Percentiles rank a stretch among this genome's conserved stretches.
Conservation (phyloP, 2,888 invertebrate genomes). For the Drosophila lutescens region DNA sequence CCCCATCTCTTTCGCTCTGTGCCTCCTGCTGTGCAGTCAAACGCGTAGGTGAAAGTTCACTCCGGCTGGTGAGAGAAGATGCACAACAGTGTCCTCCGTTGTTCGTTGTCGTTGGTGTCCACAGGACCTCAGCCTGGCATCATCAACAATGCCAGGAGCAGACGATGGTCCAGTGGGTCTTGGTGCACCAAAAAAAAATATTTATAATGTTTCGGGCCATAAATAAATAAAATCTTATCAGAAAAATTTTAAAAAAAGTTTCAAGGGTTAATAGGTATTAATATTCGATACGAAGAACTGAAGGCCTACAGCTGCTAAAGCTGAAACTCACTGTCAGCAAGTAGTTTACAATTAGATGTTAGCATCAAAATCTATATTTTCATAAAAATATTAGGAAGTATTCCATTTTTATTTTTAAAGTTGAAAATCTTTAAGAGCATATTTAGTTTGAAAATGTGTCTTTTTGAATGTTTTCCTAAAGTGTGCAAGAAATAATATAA, state of each 20-base stretch:
- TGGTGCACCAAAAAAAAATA: background rate
- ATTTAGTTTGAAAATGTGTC: no score
- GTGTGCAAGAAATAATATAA: no score
- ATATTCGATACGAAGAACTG: no score
- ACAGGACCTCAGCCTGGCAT: constrained; percentile 47
- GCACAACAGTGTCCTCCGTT: constrained; percentile 40
- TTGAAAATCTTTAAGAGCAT: no score
- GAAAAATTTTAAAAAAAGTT: background rate
- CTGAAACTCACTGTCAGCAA: no score
- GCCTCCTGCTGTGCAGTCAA: constrained; percentile 71
- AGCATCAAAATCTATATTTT: no score
- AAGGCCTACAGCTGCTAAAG: no score
- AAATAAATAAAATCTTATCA: background rate
- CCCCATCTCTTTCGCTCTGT: constrained; percentile 15
- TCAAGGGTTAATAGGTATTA: no score
- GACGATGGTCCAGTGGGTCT: constrained; percentile 39
- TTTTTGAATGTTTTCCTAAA: no score
- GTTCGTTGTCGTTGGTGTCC: constrained; percentile 31
- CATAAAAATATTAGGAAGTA: background rate
- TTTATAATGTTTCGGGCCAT: no score
- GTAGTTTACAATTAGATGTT: no score
- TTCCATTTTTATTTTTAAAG: no score
- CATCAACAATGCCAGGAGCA: constrained; percentile 68
- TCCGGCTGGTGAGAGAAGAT: constrained; percentile 33
- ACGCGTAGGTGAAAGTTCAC: constrained; percentile 73